phyloP scores from a whole-genome alignment of 2,888 invertebrate species.

The Augiades crinisus region DNA sequence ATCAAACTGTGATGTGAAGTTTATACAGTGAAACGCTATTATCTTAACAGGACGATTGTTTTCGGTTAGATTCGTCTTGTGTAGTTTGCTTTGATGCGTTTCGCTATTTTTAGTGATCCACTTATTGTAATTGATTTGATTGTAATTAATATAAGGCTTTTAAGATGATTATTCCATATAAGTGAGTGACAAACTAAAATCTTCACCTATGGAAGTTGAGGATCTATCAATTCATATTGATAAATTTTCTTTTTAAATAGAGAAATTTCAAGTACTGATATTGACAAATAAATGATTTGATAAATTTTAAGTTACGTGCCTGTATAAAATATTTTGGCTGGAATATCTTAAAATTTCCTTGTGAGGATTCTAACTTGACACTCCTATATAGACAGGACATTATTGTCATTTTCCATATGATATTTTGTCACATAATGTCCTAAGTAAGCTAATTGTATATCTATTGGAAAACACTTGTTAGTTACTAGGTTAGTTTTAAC shows the following conservation, averaged over 20 bases:
- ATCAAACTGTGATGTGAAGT: neutral
- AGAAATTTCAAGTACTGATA: too few species aligned
- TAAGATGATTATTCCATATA: constrained; percentile 9
- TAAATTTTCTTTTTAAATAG: too few species aligned
- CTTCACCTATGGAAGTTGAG: neutral
- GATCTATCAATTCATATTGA: too few species aligned
- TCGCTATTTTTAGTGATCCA: neutral
- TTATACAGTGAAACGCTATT: neutral
- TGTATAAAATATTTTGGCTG: too few species aligned
- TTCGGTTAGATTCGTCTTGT: neutral
- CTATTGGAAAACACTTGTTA: constrained; percentile 4
- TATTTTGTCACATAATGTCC: neutral
- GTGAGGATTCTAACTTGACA: constrained; percentile 6
- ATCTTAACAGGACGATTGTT: neutral
- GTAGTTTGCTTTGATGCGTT: neutral
- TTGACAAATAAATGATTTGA: too few species aligned
- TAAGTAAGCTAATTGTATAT: neutral
- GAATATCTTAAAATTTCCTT: neutral
- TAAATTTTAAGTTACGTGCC: neutral
- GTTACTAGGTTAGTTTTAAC: neutral
- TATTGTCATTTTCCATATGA: constrained; percentile 1
- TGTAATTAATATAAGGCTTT: neutral
- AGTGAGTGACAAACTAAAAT: constrained; percentile 1
- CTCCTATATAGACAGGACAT: neutral
- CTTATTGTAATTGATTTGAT: too few species aligned